Base-by-base conservation (phyloP, 1,140 invertebrate genomes). In the Sarcophaga bullata region DNA sequence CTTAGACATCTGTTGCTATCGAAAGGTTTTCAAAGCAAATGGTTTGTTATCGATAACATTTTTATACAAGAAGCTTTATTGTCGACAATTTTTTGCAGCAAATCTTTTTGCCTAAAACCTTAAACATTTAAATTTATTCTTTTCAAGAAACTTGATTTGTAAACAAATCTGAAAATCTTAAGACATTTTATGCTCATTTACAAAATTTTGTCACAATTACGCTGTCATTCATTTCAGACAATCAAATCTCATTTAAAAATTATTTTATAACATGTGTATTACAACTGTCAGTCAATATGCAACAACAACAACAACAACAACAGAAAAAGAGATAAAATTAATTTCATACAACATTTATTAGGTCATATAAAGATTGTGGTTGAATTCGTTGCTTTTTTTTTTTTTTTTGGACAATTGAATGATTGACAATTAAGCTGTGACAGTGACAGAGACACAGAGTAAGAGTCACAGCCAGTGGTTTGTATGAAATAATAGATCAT, bases 401-500 rank as follows among this genome's bases (percentile, higher is more conserved):
- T 6, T 19, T 68, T 68, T 68, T 68, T 68, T 68, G 62, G 62
- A 68, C 62, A 68, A 68, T 68, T 68, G 62, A 68, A 68, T 68
- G 62, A 68, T 68, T 68, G 62, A 68, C 62, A 68, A 68, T 68
- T 68, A 68, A 68, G 62, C 10, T 68, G 8, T 68, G 19, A 68
- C n/a, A 62, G 58, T n/a, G 3, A 37, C 25, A 37, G 25, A 37
- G 25, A 37, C 25, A 37, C 25, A 37, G 25, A 37, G 25, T 37
- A 37, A 37, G 25, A 37, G 25, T 37, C 25, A 37, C 25, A 2
- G 25, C 25, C 25, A 2, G 25, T 37, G 25, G 25, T 37, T 37
- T 37, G 25, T 4, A 37, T 37, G 25, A 37, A 37, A 37, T 37
- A 37, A 37, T 37, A 4, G 25, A 37, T 37, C 25, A 37, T 37